Base-by-base conservation (phyloP, 2,113 vertebrate genomes). In the Parotia lawesii region DNA sequence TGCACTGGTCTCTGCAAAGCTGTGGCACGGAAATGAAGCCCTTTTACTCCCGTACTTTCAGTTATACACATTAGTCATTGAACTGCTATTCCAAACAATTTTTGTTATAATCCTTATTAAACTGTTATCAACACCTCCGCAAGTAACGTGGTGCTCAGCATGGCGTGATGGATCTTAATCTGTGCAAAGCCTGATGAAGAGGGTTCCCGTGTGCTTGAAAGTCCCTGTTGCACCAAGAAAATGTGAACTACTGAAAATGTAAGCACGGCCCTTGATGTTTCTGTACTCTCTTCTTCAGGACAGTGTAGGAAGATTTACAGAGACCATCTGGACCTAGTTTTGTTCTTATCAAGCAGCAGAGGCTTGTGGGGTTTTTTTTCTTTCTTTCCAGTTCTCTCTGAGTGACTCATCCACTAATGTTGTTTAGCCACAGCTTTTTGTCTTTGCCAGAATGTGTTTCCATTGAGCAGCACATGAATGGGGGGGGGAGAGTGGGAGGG, bases 271-370 rank as follows among this genome's bases (percentile, higher is more conserved):
- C 18, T 80, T 44, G 20, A 48, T 73, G 23, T 37, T 77, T 80
- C 56, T 82, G 12, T 27, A 25, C 0, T 1, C 15, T 77, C 31
- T 29, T 90, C 45, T 85, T 72, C 67, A 87, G 58, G n/a, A 50
- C 81, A 85, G 35, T 22, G 74, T 53, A 56, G 35, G 58, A 91
- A 88, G 57, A 79, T 81, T 95, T 66, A 78, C 3, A 15, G 74
- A 74, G 61, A 73, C 48, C 57, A 85, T 85, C 79, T 91, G 89
- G 58, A 91, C 33, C 14, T 70, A 33, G 37, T 90, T 77, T 78
- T 74, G n/a, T 66, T 92, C 87, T 96, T 96, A 94, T 89, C 94
- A 94, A 92, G 66, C 48, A 79, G 50, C 47, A 78, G 62, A 84
- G 33, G 4, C 2, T 48, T 29, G 29, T 51, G 44, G 8, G 29